Base-by-base conservation (phyloP, 2,888 invertebrate genomes). In the Drosophila birchii region DNA sequence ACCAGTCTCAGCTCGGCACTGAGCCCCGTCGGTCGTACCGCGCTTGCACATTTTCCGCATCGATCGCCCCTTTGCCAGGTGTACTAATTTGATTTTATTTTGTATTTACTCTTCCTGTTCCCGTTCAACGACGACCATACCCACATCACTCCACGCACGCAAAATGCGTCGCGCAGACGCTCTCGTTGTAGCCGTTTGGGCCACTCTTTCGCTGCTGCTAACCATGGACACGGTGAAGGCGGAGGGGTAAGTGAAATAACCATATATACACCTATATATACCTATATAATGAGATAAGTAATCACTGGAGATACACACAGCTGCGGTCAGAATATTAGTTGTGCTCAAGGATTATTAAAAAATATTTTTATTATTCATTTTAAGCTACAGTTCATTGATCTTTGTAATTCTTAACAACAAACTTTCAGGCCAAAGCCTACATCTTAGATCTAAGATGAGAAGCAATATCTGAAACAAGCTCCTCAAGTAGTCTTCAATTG, bases 111-210 rank as follows among this genome's bases (percentile, higher is more conserved):
- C 58, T 39, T 61, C 45, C 58, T 45, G 41, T 38, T 34, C 47
- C 34, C 45, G 39, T 43, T 29, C 23, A 23, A 23, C 51, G 36
- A 53, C 51, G 23, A 39, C n/a, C 51, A 26, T 12, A 20, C 43
- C 43, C 43, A 43, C 43, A 23, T 6, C 62, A 76, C 36, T 20
- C 8, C 62, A 76, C 59, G 53, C 55, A 60, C 60, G 60, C 61
- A 70, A 83, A 81, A 86, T 86, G 85, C 80, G 85, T 73, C 80
- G 80, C 53, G 72, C 64, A 89, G 89, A 68, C 87, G 86, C 75
- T 62, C 71, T 85, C 72, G 73, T 56, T 69, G 69, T 81, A 61
- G 57, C 80, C 58, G 64, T 66, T 63, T 76, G 69, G 59, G 69
- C 58, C 59, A 59, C 72, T 70, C 64, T 85, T 55, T 72, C 67